These are phyloP conservation scores for Hylaeus volcanicus DNA, from an alignment of 1,140 invertebrate genomes.

Conservation along the genomic window DNA sequence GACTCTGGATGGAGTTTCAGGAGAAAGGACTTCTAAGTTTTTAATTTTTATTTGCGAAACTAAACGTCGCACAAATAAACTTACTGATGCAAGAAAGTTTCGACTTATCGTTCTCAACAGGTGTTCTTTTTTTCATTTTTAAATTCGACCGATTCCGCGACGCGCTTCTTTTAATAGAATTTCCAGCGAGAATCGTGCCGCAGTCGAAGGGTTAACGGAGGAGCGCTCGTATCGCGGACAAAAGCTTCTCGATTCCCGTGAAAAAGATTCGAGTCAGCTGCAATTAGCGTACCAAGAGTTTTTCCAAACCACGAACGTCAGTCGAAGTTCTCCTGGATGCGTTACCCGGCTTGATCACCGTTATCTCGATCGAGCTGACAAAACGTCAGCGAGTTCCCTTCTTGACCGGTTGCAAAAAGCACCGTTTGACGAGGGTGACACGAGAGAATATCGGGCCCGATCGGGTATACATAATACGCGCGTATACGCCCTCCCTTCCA, in stretches of 20 bases:
- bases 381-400: slow-evolving; percentile 69
- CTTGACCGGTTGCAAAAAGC: slow-evolving; percentile 61
- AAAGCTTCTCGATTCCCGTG: not conserved
- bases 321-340: slow-evolving; percentile 6
- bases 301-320: slow-evolving; percentile 7
- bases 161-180: too few species aligned
- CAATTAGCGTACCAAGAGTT: not conserved
- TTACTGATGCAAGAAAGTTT: too few species aligned
- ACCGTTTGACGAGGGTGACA: slow-evolving; percentile 66
- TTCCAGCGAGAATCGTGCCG: too few species aligned
- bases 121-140: too few species aligned
- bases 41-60: too few species aligned
- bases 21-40: too few species aligned
- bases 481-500: slow-evolving; percentile 18
- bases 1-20: too few species aligned
- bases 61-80: too few species aligned
- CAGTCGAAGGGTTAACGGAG: too few species aligned
- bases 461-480: slow-evolving; percentile 55
- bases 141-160: too few species aligned
- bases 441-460: slow-evolving; percentile 61
- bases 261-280: not conserved
- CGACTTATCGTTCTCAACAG: too few species aligned
- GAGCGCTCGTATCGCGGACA: not conserved
- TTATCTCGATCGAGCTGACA: slow-evolving; percentile 69
- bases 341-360: slow-evolving; percentile 30